Conservation (phyloP, 2,113 vertebrate species). For the Lonchura striata region DNA sequence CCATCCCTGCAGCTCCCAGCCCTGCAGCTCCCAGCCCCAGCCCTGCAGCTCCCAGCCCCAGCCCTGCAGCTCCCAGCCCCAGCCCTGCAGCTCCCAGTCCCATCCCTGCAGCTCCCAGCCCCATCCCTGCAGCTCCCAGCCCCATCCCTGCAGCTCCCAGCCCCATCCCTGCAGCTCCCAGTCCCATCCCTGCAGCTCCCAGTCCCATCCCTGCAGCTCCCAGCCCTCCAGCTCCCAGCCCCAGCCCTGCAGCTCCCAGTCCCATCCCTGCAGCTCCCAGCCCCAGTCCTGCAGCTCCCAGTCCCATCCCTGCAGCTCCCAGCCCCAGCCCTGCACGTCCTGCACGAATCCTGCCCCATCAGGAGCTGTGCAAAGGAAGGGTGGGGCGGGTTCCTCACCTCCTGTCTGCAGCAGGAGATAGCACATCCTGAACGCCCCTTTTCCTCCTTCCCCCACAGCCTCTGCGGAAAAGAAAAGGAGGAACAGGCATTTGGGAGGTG, state of each 20-base stretch:
- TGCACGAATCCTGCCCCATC: neutral
- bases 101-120: neutral
- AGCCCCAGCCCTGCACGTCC: neutral
- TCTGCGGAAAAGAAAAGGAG: neutral
- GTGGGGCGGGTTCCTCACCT: constrained; percentile 12
- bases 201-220: neutral
- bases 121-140: no score
- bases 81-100: no score
- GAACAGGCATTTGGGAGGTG: neutral
- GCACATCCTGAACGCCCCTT: constrained; percentile 23
- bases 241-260: neutral
- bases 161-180: no score
- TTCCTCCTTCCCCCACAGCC: neutral
- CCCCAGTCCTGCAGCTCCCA: neutral
- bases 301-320: neutral
- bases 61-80: no score
- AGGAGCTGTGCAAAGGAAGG: constrained; percentile 27
- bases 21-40: no score
- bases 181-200: no score
- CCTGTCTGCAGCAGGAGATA: neutral
- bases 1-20: neutral
- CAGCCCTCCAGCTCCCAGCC: no score
- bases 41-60: neutral
- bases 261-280: neutral
- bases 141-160: neutral